phyloP scores from a whole-genome alignment of 1,140 invertebrate genomes.

The Lysiphlebus fabarum region DNA sequence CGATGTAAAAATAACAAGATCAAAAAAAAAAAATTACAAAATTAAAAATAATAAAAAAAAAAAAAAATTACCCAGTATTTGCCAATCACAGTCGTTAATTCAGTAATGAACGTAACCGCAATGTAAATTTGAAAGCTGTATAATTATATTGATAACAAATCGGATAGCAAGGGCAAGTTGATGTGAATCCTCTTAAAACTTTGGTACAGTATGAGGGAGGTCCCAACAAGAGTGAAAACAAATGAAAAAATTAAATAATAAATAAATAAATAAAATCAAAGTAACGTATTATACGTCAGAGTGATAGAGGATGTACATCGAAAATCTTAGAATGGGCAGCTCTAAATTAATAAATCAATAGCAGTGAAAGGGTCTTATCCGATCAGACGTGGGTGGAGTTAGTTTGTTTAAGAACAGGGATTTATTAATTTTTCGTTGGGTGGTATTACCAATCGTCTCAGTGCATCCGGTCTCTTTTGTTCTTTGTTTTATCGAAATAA shows the following conservation, averaged over 20 bases:
- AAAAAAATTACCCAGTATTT: slow-evolving; percentile 44
- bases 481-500: no score
- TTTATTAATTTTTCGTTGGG: slow-evolving; percentile 55
- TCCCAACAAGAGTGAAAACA: slow-evolving; percentile 22
- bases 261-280: no score
- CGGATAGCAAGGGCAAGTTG: slow-evolving; percentile 40
- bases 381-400: slow-evolving; percentile 54
- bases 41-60: not conserved
- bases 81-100: slow-evolving; percentile 53
- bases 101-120: slow-evolving; percentile 55
- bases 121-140: slow-evolving; percentile 49
- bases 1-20: not conserved
- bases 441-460: slow-evolving; percentile 43
- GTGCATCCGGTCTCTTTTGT: slow-evolving; percentile 32
- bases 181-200: slow-evolving; percentile 46
- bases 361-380: slow-evolving; percentile 41
- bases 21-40: not conserved
- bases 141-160: slow-evolving; percentile 54
- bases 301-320: slow-evolving; percentile 9
- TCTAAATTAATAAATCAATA: slow-evolving; percentile 57
- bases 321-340: slow-evolving; percentile 53
- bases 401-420: slow-evolving; percentile 55
- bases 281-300: slow-evolving; percentile 8
- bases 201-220: slow-evolving; percentile 27
- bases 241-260: no score